Evolutionary conservation across 2,888 invertebrate genomes (phyloP).

Genomic region (Apodemia hepburni): DNA sequence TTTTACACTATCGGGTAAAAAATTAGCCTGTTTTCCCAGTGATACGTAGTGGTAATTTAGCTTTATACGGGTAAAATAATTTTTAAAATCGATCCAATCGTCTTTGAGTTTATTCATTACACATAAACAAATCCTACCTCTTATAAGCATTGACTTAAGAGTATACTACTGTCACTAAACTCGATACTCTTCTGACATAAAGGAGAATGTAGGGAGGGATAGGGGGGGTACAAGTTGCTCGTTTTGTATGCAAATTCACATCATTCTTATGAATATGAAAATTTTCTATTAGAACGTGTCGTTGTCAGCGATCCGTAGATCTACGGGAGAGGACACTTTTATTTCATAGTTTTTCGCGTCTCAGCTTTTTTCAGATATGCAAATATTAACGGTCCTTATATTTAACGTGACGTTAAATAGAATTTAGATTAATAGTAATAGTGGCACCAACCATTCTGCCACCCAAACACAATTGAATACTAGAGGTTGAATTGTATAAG

Average conservation of each 20-base stretch:
- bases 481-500: no score
- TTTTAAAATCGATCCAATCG: no score
- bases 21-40: no score
- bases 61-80: no score
- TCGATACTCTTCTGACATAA: conserved; percentile 39
- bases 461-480: no score
- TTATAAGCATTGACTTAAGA: no score
- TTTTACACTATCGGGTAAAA: no score
- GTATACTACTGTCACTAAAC: no score
- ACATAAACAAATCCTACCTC: no score
- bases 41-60: no score
- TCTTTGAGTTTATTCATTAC: no score
- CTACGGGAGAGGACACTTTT: conserved; percentile 51
- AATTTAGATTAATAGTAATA: background rate
- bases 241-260: conserved; percentile 77
- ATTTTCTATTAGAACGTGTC: conserved; percentile 79
- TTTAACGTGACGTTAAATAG: background rate
- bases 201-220: conserved; percentile 57
- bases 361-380: conserved; percentile 50
- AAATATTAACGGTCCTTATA: conserved; percentile 35
- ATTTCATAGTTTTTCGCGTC: conserved; percentile 47
- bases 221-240: conserved; percentile 62
- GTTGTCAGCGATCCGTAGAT: conserved; percentile 70
- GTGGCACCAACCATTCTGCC: no score
- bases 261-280: conserved; percentile 80